phyloP scores from a whole-genome alignment of 1,140 invertebrate species.

The Stenopsyche tienmushanensis region DNA sequence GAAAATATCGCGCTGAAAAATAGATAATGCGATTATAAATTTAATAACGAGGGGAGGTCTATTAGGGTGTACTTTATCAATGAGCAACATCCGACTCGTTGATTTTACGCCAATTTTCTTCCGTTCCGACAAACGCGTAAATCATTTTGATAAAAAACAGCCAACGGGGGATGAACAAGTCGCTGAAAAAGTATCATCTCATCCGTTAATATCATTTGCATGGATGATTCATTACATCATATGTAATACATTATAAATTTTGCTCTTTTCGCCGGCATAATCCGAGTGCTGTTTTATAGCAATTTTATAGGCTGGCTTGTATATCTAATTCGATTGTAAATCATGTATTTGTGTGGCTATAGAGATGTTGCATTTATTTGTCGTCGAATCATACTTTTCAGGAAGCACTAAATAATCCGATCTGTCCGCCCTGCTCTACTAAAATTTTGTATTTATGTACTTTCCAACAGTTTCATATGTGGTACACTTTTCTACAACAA shows the following conservation, averaged over 20 bases:
- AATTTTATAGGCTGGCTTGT: slow-evolving; percentile 18
- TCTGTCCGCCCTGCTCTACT: slow-evolving; percentile 26
- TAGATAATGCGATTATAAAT: no score
- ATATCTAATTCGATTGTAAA: neutral
- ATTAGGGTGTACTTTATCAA: neutral
- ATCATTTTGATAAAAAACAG: slow-evolving; percentile 21
- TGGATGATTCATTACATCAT: no score
- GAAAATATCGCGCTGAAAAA: neutral
- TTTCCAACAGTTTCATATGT: slow-evolving; percentile 8
- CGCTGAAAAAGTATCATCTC: no score
- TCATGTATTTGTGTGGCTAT: slow-evolving; percentile 16
- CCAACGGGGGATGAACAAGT: slow-evolving; percentile 10
- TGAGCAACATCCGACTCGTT: slow-evolving; percentile 11
- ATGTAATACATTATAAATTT: no score
- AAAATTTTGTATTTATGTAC: slow-evolving; percentile 29
- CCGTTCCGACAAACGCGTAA: slow-evolving; percentile 34
- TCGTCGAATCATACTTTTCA: slow-evolving; percentile 30
- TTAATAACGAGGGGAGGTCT: no score
- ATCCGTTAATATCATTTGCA: no score
- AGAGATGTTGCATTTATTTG: slow-evolving; percentile 27
- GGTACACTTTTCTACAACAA: no score
- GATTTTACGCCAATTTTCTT: slow-evolving; percentile 29
- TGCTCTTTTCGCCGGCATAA: no score
- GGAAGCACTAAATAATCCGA: slow-evolving; percentile 26
- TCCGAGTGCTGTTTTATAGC: no score